Evolutionary conservation across 2,888 invertebrate species (phyloP).

Genomic region (Thereva nobilitata): DNA sequence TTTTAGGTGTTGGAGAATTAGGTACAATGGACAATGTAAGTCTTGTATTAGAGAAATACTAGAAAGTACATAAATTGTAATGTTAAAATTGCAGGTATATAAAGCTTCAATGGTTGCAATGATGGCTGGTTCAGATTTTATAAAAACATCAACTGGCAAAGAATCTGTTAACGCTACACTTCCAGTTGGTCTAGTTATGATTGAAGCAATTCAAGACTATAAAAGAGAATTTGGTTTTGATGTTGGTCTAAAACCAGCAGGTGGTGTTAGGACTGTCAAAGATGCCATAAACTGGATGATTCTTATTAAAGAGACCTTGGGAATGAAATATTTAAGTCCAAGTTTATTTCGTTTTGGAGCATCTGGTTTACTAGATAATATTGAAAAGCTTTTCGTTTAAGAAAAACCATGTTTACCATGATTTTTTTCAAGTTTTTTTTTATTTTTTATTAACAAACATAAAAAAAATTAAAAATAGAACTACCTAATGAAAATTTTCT

Average conservation of each 20-base stretch:
- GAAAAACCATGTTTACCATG: constrained; percentile 1
- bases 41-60: constrained; percentile 1
- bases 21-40: constrained; percentile 76
- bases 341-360: constrained; percentile 92
- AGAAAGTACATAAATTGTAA: not conserved
- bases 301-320: constrained; percentile 81
- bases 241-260: constrained; percentile 97
- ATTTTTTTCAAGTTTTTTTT: constrained; percentile 1
- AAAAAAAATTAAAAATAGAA: constrained; percentile 12
- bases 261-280: constrained; percentile 83
- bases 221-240: constrained; percentile 70
- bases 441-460: constrained; percentile 7
- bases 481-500: constrained; percentile 49
- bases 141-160: constrained; percentile 98
- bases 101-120: constrained; percentile 87
- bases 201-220: constrained; percentile 84
- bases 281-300: constrained; percentile 89
- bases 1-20: constrained; percentile 92
- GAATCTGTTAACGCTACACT: constrained; percentile 93
- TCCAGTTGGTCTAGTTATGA: constrained; percentile 91
- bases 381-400: constrained; percentile 60
- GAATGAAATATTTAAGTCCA: constrained; percentile 81
- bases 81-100: constrained; percentile 66
- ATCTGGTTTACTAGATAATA: constrained; percentile 82
- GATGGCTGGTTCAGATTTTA: constrained; percentile 96